These are phyloP conservation scores for Tubulanus polymorphus DNA, from an alignment of 2,888 invertebrate species.

Conservation along the genomic window DNA sequence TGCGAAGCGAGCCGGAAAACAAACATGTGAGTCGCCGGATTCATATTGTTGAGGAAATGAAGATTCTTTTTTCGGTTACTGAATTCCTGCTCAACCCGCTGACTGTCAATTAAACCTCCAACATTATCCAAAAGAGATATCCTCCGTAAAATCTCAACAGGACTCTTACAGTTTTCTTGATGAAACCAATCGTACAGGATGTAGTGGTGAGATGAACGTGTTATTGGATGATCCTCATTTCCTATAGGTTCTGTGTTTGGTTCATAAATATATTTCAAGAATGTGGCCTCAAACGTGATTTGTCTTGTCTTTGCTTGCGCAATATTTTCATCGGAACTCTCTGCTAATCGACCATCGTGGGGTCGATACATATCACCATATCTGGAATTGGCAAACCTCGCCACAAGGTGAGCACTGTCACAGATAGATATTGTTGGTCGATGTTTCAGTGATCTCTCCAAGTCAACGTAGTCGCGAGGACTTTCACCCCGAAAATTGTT, in stretches of 20 bases:
- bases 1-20: neutral
- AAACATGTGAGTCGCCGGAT: conserved; percentile 8
- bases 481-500: conserved; percentile 11
- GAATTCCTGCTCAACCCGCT: conserved; percentile 14
- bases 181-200: conserved; percentile 17
- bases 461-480: conserved; percentile 14
- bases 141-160: conserved; percentile 7
- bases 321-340: conserved; percentile 2
- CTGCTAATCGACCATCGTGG: conserved; percentile 13
- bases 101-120: conserved; percentile 8
- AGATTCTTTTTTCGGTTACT: conserved; percentile 9
- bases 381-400: conserved; percentile 9
- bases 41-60: conserved; percentile 11
- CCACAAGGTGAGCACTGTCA: conserved; percentile 13
- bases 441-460: conserved; percentile 11
- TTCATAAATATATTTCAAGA: neutral
- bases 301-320: neutral
- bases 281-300: neutral
- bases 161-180: conserved; percentile 11
- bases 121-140: conserved; percentile 10
- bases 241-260: neutral
- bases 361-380: conserved; percentile 4
- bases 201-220: conserved; percentile 6
- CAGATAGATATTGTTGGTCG: conserved; percentile 9
- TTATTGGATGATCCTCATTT: conserved; percentile 2